Evolutionary conservation across 2,888 invertebrate genomes (phyloP), one percentile per base, ranked within the genome.

Genomic region (Caenorhabditis sp.): DNA sequence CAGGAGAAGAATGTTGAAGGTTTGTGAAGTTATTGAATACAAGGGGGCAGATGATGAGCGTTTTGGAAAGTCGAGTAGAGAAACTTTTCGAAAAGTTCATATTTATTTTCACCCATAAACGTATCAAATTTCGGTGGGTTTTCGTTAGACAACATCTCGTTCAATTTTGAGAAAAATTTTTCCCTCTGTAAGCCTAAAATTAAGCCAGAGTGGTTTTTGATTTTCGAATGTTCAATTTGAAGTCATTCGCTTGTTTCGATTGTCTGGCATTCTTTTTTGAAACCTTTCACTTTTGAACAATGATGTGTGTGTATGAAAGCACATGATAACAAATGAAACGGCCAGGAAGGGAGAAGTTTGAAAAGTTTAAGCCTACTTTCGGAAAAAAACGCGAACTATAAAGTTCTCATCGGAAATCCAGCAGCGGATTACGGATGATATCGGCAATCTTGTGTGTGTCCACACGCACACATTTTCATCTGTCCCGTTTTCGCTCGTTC

Each of bases 1-100:
- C 54, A 56, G 86, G 59, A 77, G 73, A 26, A 63, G 73, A 35
- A 70, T 85, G 74, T 69, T 87, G 14, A 87, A 85, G 81, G 82
- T 82, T 49, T 63, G 83, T 47, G 58, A 59, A 38, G 2, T 38
- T 4, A 19, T 54, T 54, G 14, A 54, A 8, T 8, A 6, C 12
- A 8, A 38, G 59, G 38, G 19, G 35, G n/a, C 38, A 63, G 44
- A 31, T 61, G 38, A 41, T 19, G 2, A 44, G 24, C 38, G 6
- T 38, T 38, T 10, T 5, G 12, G 12, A 38, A 10, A 38, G 12
- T 10, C 47, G 19, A 47, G 5, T 8, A n/a, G 6, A 38, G 12
- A 38, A 47, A 10, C 19, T 19, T 47, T 47, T 47, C 7, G 47
- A 47, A 47, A 47, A 47, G 19, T 19, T 47, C 47, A 47, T 47